These are phyloP conservation scores for Neodon shergylaensis DNA, from an alignment of 2,113 vertebrate species.

Conservation along the genomic window DNA sequence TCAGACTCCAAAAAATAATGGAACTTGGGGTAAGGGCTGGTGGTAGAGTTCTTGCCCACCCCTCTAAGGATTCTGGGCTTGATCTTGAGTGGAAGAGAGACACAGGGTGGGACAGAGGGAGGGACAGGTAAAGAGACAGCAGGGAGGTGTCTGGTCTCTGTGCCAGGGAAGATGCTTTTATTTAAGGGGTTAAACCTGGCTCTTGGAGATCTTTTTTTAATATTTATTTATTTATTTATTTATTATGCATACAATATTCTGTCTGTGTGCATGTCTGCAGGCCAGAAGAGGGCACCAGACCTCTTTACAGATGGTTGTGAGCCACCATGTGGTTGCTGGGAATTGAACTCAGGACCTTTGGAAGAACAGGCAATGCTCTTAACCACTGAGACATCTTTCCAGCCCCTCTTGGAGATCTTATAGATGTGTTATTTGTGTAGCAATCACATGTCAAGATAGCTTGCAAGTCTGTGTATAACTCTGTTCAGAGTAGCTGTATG, in stretches of 20 bases:
- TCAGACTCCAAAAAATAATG: background rate
- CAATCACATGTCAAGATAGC: background rate
- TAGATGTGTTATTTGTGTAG: background rate
- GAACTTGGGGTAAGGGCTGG: background rate
- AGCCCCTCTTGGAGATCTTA: too few relatives aligned
- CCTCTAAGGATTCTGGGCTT: background rate
- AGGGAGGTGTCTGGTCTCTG: background rate
- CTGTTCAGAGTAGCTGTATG: background rate
- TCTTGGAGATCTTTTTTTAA: background rate
- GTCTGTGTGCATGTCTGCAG: too few relatives aligned
- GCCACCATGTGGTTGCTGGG: too few relatives aligned
- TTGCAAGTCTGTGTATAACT: background rate
- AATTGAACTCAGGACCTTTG: too few relatives aligned
- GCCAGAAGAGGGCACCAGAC: too few relatives aligned
- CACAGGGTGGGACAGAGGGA: background rate
- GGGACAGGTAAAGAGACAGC: background rate
- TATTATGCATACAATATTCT: too few relatives aligned
- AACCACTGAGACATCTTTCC: too few relatives aligned
- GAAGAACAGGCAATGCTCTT: too few relatives aligned
- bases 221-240: too few relatives aligned
- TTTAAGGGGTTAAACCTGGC: background rate
- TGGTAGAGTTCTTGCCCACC: background rate
- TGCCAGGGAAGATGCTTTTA: background rate
- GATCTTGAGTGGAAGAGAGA: background rate
- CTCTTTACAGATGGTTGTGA: too few relatives aligned